phyloP scores from a whole-genome alignment of 2,888 invertebrate species.

The Melitaea athalia region DNA sequence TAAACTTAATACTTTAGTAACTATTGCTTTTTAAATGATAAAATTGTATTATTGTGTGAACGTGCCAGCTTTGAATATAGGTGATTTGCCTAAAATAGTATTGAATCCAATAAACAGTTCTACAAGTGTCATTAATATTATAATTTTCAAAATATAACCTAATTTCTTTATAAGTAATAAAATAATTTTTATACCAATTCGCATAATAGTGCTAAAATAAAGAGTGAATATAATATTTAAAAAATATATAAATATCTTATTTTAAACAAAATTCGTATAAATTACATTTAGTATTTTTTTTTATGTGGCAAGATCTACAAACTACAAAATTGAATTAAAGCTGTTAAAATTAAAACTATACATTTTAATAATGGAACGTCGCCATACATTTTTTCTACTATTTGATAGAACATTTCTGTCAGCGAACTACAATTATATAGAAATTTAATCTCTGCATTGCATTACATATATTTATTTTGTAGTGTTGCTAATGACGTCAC shows the following conservation, averaged over 20 bases:
- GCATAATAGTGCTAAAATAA: constrained; percentile 40
- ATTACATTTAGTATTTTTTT: constrained; percentile 10
- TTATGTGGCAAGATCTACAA: constrained; percentile 38
- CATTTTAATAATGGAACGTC: neutral
- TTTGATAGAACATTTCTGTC: neutral
- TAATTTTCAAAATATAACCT: neutral
- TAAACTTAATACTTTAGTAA: no score
- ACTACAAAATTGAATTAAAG: constrained; percentile 37
- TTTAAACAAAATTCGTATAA: constrained; percentile 19
- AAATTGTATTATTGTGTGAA: no score
- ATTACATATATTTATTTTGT: no score
- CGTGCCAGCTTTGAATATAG: no score
- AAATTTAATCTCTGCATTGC: no score
- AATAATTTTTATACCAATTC: neutral
- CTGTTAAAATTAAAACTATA: constrained; percentile 30
- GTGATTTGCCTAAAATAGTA: no score
- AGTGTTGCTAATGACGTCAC: no score
- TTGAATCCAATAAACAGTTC: no score
- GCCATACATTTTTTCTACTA: neutral
- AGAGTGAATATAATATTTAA: constrained; percentile 37
- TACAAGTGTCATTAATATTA: neutral
- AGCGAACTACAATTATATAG: no score
- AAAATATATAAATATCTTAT: constrained; percentile 16
- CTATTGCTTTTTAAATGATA: no score
- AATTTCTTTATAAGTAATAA: constrained; percentile 6